These are phyloP conservation scores for Poecilia picta DNA, from an alignment of 2,797 vertebrate genomes.

Conservation along the genomic window DNA sequence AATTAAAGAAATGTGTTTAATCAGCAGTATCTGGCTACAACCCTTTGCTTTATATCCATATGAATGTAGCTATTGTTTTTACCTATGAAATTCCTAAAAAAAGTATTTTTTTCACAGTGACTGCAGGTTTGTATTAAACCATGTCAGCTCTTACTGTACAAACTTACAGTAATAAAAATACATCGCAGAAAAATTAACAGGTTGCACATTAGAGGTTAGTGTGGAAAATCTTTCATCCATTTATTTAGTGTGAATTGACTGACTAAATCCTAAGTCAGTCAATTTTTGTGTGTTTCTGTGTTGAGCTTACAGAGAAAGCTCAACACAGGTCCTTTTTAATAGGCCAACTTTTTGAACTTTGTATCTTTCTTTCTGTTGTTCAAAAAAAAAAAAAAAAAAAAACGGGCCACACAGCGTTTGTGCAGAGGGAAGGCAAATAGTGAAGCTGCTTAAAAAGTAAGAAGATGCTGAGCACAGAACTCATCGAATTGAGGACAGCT, in stretches of 20 bases:
- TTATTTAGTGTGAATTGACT: conserved; percentile 52
- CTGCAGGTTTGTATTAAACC: background rate
- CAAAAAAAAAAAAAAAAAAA: conserved; percentile 7
- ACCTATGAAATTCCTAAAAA: background rate
- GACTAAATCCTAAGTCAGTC: conserved; percentile 30
- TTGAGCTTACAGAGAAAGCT: background rate
- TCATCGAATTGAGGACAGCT: conserved; percentile 32
- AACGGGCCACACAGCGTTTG: conserved; percentile 13
- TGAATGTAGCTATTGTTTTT: background rate
- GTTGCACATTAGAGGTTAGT: conserved; percentile 10
- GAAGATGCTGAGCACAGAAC: conserved; percentile 11
- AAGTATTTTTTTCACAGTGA: background rate
- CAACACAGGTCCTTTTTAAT: conserved; percentile 18
- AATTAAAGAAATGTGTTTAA: background rate
- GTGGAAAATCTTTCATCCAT: conserved; percentile 32
- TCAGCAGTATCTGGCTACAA: background rate
- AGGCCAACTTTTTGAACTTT: conserved; percentile 42
- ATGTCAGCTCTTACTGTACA: background rate
- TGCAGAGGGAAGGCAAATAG: conserved; percentile 22
- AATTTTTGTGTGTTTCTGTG: too few species aligned
- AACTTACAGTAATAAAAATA: background rate
- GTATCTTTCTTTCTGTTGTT: conserved; percentile 17
- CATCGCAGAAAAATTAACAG: conserved; percentile 16
- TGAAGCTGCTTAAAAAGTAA: conserved; percentile 20
- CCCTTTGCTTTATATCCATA: background rate